phyloP scores from a whole-genome alignment of 2,888 invertebrate genomes.

The Hofmannophila pseudospretella region DNA sequence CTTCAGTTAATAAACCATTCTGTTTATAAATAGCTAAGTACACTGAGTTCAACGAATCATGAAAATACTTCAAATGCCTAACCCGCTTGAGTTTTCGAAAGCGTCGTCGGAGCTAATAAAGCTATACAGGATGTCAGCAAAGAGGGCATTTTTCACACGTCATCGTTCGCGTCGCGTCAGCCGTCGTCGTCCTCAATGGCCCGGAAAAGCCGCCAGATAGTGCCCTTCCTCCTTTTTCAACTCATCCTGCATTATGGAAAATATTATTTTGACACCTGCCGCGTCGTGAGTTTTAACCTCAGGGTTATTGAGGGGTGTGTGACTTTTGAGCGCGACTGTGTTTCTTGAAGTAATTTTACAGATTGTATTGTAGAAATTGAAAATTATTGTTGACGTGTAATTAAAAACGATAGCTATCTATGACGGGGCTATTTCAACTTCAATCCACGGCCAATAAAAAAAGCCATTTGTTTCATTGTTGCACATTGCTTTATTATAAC shows the following conservation, averaged over 20 bases:
- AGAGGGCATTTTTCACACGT: slow-evolving; percentile 32
- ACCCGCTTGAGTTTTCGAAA: slow-evolving; percentile 13
- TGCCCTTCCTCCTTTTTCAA: slow-evolving; percentile 27
- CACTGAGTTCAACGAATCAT: too few relatives aligned
- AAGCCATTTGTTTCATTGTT: too few relatives aligned
- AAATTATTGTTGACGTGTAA: too few relatives aligned
- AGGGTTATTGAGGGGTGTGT: slow-evolving; percentile 21
- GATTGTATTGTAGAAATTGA: too few relatives aligned
- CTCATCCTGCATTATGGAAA: slow-evolving; percentile 27
- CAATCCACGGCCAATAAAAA: too few relatives aligned
- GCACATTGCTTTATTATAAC: too few relatives aligned
- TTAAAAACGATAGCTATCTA: too few relatives aligned
- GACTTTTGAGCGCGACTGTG: slow-evolving; percentile 9
- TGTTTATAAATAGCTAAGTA: too few relatives aligned
- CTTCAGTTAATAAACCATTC: too few relatives aligned
- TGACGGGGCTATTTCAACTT: too few relatives aligned
- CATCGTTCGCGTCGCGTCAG: slow-evolving; percentile 26
- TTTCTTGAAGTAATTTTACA: too few relatives aligned
- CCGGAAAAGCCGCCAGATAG: slow-evolving; percentile 41
- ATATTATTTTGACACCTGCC: slow-evolving; percentile 34
- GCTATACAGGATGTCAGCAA: slow-evolving; percentile 21
- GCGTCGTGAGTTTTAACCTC: slow-evolving; percentile 15
- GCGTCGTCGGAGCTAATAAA: slow-evolving; percentile 25
- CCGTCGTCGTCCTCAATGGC: slow-evolving; percentile 28
- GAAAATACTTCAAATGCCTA: too few relatives aligned